Base-by-base conservation (phyloP, 2,888 invertebrate species). In the Cosmorhoe ocellata region DNA sequence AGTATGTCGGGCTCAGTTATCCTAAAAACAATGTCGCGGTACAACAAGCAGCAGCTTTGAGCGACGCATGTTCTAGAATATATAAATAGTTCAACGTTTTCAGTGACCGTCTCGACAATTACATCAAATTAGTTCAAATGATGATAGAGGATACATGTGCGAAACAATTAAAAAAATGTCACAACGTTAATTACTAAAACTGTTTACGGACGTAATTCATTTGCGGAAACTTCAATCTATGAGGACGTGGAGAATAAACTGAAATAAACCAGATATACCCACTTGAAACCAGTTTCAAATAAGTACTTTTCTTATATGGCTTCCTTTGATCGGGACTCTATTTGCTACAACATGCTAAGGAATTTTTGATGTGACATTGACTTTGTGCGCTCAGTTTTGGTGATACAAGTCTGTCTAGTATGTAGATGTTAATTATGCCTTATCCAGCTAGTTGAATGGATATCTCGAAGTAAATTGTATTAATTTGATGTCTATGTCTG, bases 211-310 rank as follows among this genome's bases (percentile, higher is more conserved):
- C 49, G 61, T 59, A 57, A 4, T 66, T 51, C 65, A 61, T 66
- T 72, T 63, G 69, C 77, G 82, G 81, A 81, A 74, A 74, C 61
- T 64, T 61, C 66, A 73, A 76, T 79, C 42, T 77, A 69, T 51
- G 66, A 69, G 69, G 71, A 74, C 71, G 60, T 56, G 34, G 52
- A 33, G 55, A 54, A 63, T 70, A 61, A 57, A 71, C 71, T 68
- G 66, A 66, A 68, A 68, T 64, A 46, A 49, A 55, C 59, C 55
- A 48, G 66, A 51, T 48, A 42, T 2, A 66, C 54, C 63, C 54
- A 50, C 65, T 49, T 54, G n/a, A 9, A 58, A 58, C 67, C 50
- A 52, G 63, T 60, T 64, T 47, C 0, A 49, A 12, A 30, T 46
- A 34, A 40, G 53, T 38, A 36, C 8, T 13, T 2, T 14, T 22